Evolutionary conservation across 2,797 vertebrate genomes (phyloP).

Genomic region (Acrossocheilus fasciatus): DNA sequence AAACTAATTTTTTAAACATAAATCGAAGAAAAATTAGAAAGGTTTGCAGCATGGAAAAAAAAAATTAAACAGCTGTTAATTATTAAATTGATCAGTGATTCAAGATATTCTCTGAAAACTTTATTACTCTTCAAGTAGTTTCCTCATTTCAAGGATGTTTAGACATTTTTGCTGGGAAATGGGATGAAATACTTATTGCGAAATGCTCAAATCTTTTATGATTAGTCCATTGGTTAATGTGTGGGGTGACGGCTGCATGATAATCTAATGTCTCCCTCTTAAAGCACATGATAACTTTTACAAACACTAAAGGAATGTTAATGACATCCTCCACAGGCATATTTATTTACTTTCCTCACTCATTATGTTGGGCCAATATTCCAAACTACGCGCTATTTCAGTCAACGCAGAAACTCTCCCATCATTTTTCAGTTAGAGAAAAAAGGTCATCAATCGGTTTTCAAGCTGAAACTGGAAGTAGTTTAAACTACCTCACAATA

Average conservation of each 20-base stretch:
- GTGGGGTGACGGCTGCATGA: slow-evolving; percentile 6
- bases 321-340: slow-evolving; percentile 10
- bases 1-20: not conserved
- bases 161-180: not conserved
- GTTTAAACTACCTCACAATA: not conserved
- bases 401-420: slow-evolving; percentile 15
- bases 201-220: not conserved
- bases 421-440: not conserved
- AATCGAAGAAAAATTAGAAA: not conserved
- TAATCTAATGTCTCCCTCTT: not conserved
- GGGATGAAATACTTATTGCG: not conserved
- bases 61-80: not conserved
- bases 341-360: slow-evolving; percentile 34
- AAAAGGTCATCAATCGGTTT: not conserved
- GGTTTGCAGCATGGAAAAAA: not conserved
- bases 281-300: slow-evolving; percentile 23
- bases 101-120: not conserved
- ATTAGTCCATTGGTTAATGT: not conserved
- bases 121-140: not conserved
- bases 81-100: not conserved
- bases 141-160: not conserved
- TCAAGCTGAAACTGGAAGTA: not conserved
- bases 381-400: not conserved
- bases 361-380: not conserved
- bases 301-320: slow-evolving; percentile 30